These are phyloP conservation scores for Lepeophtheirus nordmannii DNA, from an alignment of 2,888 invertebrate genomes.

Conservation along the genomic window DNA sequence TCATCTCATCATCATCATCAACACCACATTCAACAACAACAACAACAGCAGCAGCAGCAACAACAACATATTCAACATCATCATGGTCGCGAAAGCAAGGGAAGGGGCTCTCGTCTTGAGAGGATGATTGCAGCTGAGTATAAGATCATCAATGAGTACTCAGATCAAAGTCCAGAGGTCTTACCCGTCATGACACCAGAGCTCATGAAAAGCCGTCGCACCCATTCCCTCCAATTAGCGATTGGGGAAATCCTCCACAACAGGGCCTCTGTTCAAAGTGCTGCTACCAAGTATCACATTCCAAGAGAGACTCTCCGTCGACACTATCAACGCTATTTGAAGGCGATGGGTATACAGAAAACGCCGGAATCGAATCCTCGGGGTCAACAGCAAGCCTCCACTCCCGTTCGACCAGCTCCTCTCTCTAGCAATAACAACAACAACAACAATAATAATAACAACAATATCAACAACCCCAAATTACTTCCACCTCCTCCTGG, in stretches of 20 bases:
- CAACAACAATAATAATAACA: constrained; percentile 12
- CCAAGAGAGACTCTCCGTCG: constrained; percentile 23
- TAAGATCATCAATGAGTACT: constrained; percentile 22
- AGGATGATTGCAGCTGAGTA: constrained; percentile 25
- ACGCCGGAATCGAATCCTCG: neutral
- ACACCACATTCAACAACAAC: neutral
- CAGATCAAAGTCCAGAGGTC: constrained; percentile 11
- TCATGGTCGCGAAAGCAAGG: constrained; percentile 11
- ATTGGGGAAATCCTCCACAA: constrained; percentile 24
- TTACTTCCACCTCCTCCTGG: neutral
- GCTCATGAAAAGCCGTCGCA: constrained; percentile 23
- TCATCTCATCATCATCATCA: neutral
- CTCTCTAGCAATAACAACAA: neutral
- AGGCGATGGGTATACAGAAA: constrained; percentile 25
- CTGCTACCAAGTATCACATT: constrained; percentile 25
- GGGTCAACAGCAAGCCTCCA: neutral
- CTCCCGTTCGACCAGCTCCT: neutral
- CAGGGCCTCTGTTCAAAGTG: constrained; percentile 22
- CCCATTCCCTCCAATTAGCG: constrained; percentile 23
- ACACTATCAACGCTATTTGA: constrained; percentile 24
- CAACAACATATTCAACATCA: neutral
- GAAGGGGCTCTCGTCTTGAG: constrained; percentile 21
- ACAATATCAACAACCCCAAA: neutral
- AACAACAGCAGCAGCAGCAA: neutral
- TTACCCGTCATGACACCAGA: constrained; percentile 24